Base-by-base conservation (phyloP, 2,797 vertebrate species). In the Lepus townsendii region DNA sequence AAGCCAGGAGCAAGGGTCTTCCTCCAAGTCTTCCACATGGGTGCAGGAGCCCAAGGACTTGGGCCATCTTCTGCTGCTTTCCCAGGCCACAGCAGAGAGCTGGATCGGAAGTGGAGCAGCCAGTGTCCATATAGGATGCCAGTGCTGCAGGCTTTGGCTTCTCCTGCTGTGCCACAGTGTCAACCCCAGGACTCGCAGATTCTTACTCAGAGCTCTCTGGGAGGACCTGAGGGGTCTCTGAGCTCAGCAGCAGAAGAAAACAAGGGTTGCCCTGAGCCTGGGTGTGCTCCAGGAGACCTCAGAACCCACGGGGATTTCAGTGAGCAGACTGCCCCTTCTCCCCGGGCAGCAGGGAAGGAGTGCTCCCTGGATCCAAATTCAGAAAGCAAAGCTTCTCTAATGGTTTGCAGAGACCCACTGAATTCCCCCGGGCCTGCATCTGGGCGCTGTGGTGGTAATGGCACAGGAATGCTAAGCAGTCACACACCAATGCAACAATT, bases 401-500 rank as follows among this genome's bases (percentile, higher is more conserved):
- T 38, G n/a, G 42, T 66, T 42, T 42, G n/a, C 13, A 35, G 35
- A 78, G 11, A 16, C 9, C 60, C 4, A 16, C 14, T 52, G 72
- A 8, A 76, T 76, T 52, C 76, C 88, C 66, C 19, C 17, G 27
- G 14, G 20, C 66, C 57, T 66, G 13, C 83, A 35, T 72, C 62
- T 24, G 38, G 54, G 30, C 7, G 1, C 32, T 0, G 5, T 1
- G 19, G 57, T 42, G 32, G 83, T 95, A 4, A 60, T 50, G 83
- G 30, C 22, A 10, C 19, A 83, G 65, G 75, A 93, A 93, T 65
- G 63, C 17, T 66, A 47, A 82, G 78, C 35, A 90, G 82, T 85
- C 27, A 12, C 60, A 68, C n/a, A 26, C 5, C 27, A 69, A 65
- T 2, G 24, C 19, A 24, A 2, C 42, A 10, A 4, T 82, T 32